Conservation (phyloP, 1,140 invertebrate genomes). For the Hylaeus volcanicus region DNA sequence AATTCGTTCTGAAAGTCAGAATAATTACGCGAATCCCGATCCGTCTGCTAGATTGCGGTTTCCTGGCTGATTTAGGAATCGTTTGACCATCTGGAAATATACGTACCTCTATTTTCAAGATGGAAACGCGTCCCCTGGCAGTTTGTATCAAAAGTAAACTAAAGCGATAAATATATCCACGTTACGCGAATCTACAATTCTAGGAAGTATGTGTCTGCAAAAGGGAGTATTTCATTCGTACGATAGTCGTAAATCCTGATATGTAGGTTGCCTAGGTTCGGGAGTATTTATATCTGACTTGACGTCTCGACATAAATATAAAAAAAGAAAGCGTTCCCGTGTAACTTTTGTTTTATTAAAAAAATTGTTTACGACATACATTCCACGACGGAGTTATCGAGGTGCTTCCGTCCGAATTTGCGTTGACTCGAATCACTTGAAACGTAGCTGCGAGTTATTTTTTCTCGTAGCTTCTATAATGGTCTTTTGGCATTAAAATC, state of each 20-base stretch:
- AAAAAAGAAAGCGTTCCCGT: neutral
- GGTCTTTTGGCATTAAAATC: too few relatives aligned
- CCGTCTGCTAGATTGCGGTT: neutral
- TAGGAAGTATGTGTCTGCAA: neutral
- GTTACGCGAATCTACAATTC: neutral
- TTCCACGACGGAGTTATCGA: too few relatives aligned
- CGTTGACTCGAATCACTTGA: too few relatives aligned
- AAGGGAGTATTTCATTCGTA: neutral
- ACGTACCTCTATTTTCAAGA: too few relatives aligned
- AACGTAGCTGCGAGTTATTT: too few relatives aligned
- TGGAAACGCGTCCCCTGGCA: too few relatives aligned
- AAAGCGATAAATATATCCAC: neutral
- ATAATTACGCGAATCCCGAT: constrained; percentile 10
- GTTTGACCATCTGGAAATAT: neutral
- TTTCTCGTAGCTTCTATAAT: too few relatives aligned
- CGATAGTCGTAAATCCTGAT: neutral
- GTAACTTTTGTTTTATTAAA: neutral
- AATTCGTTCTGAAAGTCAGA: constrained; percentile 7
- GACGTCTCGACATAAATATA: neutral
- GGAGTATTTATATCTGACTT: neutral
- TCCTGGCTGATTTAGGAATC: neutral
- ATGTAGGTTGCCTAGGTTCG: neutral
- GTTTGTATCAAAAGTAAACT: neutral
- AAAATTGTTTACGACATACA: too few relatives aligned
- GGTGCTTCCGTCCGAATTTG: too few relatives aligned